These are phyloP conservation scores for Globodera rostochiensis DNA, from an alignment of 1,140 invertebrate species.

Conservation along the genomic window DNA sequence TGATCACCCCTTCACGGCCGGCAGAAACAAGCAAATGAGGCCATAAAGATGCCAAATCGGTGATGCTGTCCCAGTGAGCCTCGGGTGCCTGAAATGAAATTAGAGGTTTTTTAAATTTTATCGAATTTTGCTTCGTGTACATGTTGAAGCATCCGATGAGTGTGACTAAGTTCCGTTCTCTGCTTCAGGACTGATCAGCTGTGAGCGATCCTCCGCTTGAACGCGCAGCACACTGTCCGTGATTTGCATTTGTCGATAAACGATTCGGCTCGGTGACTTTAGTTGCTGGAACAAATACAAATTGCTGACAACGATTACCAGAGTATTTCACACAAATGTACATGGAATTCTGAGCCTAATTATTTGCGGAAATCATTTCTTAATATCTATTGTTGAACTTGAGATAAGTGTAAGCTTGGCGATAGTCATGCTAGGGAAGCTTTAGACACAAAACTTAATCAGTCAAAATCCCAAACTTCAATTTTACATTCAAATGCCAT, in stretches of 20 bases:
- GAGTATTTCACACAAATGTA: no score
- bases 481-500: not conserved
- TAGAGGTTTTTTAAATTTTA: not conserved
- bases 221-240: conserved; percentile 21
- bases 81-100: conserved; percentile 39
- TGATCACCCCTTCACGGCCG: conserved; percentile 50
- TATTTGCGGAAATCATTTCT: no score
- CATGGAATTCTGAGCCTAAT: no score
- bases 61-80: conserved; percentile 41
- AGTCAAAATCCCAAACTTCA: not conserved
- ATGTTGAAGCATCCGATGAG: conserved; percentile 24
- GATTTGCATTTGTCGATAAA: conserved; percentile 34
- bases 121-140: conserved; percentile 28
- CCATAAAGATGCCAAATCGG: conserved; percentile 49
- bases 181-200: conserved; percentile 22
- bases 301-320: no score
- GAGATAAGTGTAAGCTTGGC: no score
- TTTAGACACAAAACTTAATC: no score
- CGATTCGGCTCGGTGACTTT: conserved; percentile 25
- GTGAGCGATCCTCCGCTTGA: conserved; percentile 31
- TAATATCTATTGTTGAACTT: no score
- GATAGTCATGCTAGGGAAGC: no score
- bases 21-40: conserved; percentile 50
- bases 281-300: conserved; percentile 15
- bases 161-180: not conserved